Evolutionary conservation across 1,140 invertebrate species (phyloP).

Genomic region (Pemphigus obesinymphae): DNA sequence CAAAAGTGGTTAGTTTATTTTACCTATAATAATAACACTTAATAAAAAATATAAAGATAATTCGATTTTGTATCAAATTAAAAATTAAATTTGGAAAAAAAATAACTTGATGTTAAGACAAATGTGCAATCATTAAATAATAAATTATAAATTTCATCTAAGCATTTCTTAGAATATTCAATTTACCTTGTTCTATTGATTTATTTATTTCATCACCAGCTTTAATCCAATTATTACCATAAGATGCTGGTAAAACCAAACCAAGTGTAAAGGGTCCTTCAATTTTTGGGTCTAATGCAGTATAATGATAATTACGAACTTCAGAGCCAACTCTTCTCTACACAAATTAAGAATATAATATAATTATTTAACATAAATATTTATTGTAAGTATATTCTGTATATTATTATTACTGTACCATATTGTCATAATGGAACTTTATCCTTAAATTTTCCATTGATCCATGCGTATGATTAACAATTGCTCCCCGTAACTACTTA

Average conservation of each 20-base stretch:
- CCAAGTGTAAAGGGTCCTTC: conserved; percentile 83
- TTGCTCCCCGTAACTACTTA: conserved; percentile 60
- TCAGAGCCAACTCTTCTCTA: conserved; percentile 70
- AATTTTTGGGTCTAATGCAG: conserved; percentile 57
- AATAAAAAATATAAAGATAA: too few relatives aligned
- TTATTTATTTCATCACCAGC: conserved; percentile 47
- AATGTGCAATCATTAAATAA: too few relatives aligned
- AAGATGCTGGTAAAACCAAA: conserved; percentile 70
- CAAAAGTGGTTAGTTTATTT: too few relatives aligned
- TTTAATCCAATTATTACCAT: conserved; percentile 71
- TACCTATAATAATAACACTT: too few relatives aligned
- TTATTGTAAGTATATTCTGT: neutral
- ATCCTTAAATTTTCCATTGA: conserved; percentile 64
- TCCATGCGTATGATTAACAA: conserved; percentile 67
- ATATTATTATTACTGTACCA: conserved; percentile 53
- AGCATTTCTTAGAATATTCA: neutral
- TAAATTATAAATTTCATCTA: neutral
- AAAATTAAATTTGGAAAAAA: too few relatives aligned
- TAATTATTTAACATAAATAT: neutral
- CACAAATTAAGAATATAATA: conserved; percentile 26
- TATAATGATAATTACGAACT: conserved; percentile 77
- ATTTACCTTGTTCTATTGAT: conserved; percentile 46
- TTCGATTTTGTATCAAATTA: too few relatives aligned
- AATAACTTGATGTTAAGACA: too few relatives aligned
- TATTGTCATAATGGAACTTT: conserved; percentile 74